Percentiles rank a stretch among this genome's conserved stretches.
phyloP scores from a whole-genome alignment of 30 jellyfish, hydroid and myxozoan species.

The Morbakka virulenta region DNA sequence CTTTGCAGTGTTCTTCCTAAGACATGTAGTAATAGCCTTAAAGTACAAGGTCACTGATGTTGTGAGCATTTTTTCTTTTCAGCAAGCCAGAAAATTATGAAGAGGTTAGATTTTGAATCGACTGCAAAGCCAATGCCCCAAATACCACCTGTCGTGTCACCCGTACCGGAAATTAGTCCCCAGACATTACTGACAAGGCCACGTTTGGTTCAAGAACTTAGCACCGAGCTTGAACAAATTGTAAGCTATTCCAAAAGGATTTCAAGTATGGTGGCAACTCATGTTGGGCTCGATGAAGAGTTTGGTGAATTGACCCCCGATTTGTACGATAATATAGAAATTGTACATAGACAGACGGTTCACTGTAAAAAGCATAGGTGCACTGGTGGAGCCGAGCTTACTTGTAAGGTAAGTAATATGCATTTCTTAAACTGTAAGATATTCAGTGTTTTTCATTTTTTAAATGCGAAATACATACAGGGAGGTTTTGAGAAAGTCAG shows the following conservation, averaged over 20 bases:
- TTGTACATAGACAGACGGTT: not conserved
- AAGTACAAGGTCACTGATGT: too few relatives aligned
- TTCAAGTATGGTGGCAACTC: slow-evolving; percentile 43
- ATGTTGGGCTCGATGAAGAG: slow-evolving; percentile 72
- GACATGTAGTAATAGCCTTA: too few relatives aligned
- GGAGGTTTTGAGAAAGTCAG: too few relatives aligned
- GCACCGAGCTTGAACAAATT: slow-evolving; percentile 57
- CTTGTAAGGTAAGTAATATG: slow-evolving; percentile 32
- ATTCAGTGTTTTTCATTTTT: too few relatives aligned
- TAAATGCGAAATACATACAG: too few relatives aligned
- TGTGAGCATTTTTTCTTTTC: not conserved
- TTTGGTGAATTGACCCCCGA: slow-evolving; percentile 58
- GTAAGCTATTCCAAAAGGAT: slow-evolving; percentile 58
- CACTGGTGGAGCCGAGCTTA: slow-evolving; percentile 65
- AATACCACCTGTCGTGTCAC: slow-evolving; percentile 26
- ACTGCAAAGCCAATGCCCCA: slow-evolving; percentile 51
- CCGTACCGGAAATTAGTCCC: slow-evolving; percentile 61
- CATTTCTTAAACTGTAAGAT: too few relatives aligned
- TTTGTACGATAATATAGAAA: slow-evolving; percentile 35
- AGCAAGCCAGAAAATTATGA: slow-evolving; percentile 64
- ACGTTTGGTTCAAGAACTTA: slow-evolving; percentile 58
- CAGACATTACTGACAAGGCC: slow-evolving; percentile 73
- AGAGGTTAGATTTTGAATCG: slow-evolving; percentile 44
- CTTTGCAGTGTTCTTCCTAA: too few relatives aligned
- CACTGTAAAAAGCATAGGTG: slow-evolving; percentile 48